Conservation (phyloP, 2,888 invertebrate genomes). For the Anagyrus pseudococci region DNA sequence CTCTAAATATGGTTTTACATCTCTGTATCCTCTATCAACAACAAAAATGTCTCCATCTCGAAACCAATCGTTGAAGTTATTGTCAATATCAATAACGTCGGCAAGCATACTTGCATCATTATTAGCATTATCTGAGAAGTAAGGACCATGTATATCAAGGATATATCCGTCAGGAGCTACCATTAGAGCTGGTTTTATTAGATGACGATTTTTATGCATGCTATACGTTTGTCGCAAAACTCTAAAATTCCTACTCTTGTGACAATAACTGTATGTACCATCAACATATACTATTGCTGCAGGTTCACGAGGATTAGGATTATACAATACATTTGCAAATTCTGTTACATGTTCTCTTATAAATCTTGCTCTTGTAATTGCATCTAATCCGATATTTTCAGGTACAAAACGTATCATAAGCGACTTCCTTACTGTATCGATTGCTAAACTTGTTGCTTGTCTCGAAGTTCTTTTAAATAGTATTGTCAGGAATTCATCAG, state of each 20-base stretch:
- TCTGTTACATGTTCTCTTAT: constrained; percentile 29
- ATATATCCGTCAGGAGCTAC: constrained; percentile 34
- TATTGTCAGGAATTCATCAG: constrained; percentile 17
- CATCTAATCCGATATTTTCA: constrained; percentile 34
- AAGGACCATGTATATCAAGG: constrained; percentile 24
- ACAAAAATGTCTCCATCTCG: constrained; percentile 7
- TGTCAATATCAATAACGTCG: constrained; percentile 12
- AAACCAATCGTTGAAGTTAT: constrained; percentile 6
- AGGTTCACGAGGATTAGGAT: constrained; percentile 5
- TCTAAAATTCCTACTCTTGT: constrained; percentile 28
- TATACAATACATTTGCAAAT: constrained; percentile 23
- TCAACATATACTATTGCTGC: constrained; percentile 24
- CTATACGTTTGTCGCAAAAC: constrained; percentile 24
- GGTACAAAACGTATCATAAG: constrained; percentile 34
- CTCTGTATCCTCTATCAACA: constrained; percentile 23
- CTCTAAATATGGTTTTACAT: constrained; percentile 19
- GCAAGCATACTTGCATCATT: neutral
- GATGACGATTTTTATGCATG: constrained; percentile 34
- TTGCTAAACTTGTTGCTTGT: constrained; percentile 9
- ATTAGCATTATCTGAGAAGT: constrained; percentile 26
- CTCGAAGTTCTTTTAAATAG: constrained; percentile 15
- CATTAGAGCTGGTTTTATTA: constrained; percentile 35
- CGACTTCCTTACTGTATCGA: constrained; percentile 20
- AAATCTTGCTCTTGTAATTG: constrained; percentile 31
- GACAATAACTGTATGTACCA: constrained; percentile 30